Evolutionary conservation across 64 coral and sea anemone genomes (phyloP).

Genomic region (Orbicella faveolata): DNA sequence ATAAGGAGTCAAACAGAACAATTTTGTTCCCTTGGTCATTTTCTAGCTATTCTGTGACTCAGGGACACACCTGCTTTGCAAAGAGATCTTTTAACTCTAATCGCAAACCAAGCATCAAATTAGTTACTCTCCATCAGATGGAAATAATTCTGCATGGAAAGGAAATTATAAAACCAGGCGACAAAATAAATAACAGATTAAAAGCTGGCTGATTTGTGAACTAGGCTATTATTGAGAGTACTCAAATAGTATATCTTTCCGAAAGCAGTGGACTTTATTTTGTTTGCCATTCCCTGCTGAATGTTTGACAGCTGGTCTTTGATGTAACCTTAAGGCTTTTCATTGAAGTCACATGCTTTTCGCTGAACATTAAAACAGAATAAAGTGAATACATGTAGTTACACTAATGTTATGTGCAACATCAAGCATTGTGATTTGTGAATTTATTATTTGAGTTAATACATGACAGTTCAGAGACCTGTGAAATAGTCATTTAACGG

Average conservation of each 20-base stretch:
- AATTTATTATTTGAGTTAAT: slow-evolving; percentile 4
- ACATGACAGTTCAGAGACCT: neutral
- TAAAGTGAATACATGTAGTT: neutral
- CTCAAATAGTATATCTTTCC: neutral
- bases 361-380: neutral
- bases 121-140: no score
- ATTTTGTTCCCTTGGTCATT: no score
- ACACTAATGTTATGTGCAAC: neutral
- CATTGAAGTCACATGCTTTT: neutral
- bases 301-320: neutral
- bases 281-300: neutral
- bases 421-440: neutral
- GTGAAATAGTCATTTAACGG: no score
- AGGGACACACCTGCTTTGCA: no score
- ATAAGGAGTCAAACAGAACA: no score
- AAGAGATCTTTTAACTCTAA: no score
- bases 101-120: no score
- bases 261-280: neutral
- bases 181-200: no score
- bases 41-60: no score
- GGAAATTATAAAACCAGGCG: no score
- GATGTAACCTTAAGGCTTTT: neutral
- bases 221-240: neutral
- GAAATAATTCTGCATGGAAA: no score
- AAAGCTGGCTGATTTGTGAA: neutral